phyloP scores from a whole-genome alignment of 2,113 vertebrate genomes.

The Heloderma charlesbogerti region DNA sequence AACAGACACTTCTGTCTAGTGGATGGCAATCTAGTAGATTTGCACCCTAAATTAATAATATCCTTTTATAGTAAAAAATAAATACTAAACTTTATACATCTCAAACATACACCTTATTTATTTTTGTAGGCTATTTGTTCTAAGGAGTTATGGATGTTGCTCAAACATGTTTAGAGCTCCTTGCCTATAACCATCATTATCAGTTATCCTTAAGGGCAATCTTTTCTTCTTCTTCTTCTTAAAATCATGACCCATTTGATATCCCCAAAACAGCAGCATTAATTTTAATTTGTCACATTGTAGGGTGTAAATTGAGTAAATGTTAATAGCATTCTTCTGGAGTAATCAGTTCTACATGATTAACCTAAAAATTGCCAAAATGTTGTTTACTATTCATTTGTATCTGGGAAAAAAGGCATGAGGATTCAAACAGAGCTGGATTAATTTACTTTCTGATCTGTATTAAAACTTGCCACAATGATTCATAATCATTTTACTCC shows the following conservation, averaged over 20 bases:
- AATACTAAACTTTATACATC: slow-evolving; percentile 25
- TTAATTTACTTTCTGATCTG: slow-evolving; percentile 82
- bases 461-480: slow-evolving; percentile 79
- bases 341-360: slow-evolving; percentile 86
- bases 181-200: slow-evolving; percentile 59
- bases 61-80: slow-evolving; percentile 5
- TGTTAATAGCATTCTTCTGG: slow-evolving; percentile 83
- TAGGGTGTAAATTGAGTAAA: slow-evolving; percentile 82
- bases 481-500: slow-evolving; percentile 78
- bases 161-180: slow-evolving; percentile 41
- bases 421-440: slow-evolving; percentile 73
- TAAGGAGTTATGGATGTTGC: slow-evolving; percentile 52
- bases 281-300: slow-evolving; percentile 85
- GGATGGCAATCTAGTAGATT: too few relatives aligned
- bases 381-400: slow-evolving; percentile 85
- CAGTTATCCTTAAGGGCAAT: slow-evolving; percentile 68
- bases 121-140: slow-evolving; percentile 54
- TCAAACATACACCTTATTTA: slow-evolving; percentile 42
- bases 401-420: slow-evolving; percentile 67
- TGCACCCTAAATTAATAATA: background rate
- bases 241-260: slow-evolving; percentile 80
- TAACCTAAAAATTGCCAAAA: slow-evolving; percentile 85
- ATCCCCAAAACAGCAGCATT: slow-evolving; percentile 81
- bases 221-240: slow-evolving; percentile 73
- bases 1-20: too few relatives aligned